phyloP scores from a whole-genome alignment of 2,888 invertebrate genomes.

The Liodrosophila aerea region DNA sequence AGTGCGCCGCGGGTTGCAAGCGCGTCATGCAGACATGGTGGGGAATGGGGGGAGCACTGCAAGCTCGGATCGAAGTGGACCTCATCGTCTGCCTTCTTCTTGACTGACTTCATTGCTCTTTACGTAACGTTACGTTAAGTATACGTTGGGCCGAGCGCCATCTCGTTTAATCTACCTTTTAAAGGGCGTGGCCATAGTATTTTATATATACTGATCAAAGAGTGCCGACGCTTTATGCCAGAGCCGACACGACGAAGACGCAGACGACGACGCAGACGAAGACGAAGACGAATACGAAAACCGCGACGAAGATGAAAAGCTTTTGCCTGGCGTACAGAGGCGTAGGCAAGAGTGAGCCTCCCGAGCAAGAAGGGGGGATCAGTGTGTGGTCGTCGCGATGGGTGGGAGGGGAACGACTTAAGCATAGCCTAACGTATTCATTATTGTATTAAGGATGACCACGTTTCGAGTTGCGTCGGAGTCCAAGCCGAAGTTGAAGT shows the following conservation, averaged over 20 bases:
- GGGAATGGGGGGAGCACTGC: conserved; percentile 25
- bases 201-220: conserved; percentile 83
- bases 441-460: conserved; percentile 79
- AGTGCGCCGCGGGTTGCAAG: conserved; percentile 59
- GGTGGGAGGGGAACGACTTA: conserved; percentile 33
- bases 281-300: conserved; percentile 25
- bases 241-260: conserved; percentile 62
- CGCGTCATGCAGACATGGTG: conserved; percentile 49
- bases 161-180: conserved; percentile 83
- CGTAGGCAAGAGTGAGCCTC: not conserved
- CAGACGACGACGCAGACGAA: conserved; percentile 23
- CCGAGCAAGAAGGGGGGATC: conserved; percentile 21
- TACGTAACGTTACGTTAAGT: conserved; percentile 78
- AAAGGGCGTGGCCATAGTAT: conserved; percentile 82
- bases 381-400: conserved; percentile 28
- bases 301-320: conserved; percentile 16
- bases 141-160: conserved; percentile 81
- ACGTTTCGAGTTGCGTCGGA: conserved; percentile 68
- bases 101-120: conserved; percentile 78
- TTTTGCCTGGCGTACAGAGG: conserved; percentile 1
- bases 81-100: conserved; percentile 40
- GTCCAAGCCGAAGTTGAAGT: conserved; percentile 32
- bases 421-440: conserved; percentile 64
- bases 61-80: conserved; percentile 23
- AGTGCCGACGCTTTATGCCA: conserved; percentile 80